Percentiles rank a stretch among this genome's conserved stretches.
These are phyloP conservation scores for Ferrisia virgata DNA, from an alignment of 2,888 invertebrate genomes.

Conservation along the genomic window DNA sequence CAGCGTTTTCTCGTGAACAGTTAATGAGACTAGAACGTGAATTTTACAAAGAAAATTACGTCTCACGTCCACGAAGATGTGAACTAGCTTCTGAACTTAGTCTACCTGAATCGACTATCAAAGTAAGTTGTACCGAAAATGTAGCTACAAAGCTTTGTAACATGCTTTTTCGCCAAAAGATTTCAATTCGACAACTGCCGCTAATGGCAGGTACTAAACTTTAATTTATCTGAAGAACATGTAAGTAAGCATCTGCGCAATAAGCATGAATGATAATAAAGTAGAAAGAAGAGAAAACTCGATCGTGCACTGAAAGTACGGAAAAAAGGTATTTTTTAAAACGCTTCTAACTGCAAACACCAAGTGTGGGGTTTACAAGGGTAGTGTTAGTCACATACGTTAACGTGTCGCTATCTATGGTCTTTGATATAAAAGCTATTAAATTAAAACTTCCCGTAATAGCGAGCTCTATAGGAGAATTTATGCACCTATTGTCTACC, in stretches of 20 bases:
- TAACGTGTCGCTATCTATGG: no score
- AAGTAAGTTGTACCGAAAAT: slow-evolving; percentile 62
- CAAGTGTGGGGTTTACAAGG: no score
- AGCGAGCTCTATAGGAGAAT: no score
- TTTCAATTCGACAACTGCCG: not conserved
- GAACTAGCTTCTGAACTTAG: slow-evolving; percentile 90
- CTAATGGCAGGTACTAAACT: not conserved
- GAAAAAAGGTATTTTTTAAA: no score
- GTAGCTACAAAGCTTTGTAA: no score
- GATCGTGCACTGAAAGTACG: no score
- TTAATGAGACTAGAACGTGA: slow-evolving; percentile 88
- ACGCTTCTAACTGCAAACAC: not conserved
- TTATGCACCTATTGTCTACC: no score
- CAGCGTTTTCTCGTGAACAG: slow-evolving; percentile 95
- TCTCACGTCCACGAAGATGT: slow-evolving; percentile 88
- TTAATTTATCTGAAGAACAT: not conserved
- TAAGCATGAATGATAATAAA: not conserved
- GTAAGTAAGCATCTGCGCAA: not conserved
- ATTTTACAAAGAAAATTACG: slow-evolving; percentile 95
- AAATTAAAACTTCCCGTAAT: no score
- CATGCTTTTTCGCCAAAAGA: not conserved
- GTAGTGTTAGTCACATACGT: no score
- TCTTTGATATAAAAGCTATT: no score
- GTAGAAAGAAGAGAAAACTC: not conserved
- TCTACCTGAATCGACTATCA: slow-evolving; percentile 95